Evolutionary conservation across 2,797 vertebrate species (phyloP), one percentile per base, ranked within the genome.

Genomic region (Cossypha polioptera): DNA sequence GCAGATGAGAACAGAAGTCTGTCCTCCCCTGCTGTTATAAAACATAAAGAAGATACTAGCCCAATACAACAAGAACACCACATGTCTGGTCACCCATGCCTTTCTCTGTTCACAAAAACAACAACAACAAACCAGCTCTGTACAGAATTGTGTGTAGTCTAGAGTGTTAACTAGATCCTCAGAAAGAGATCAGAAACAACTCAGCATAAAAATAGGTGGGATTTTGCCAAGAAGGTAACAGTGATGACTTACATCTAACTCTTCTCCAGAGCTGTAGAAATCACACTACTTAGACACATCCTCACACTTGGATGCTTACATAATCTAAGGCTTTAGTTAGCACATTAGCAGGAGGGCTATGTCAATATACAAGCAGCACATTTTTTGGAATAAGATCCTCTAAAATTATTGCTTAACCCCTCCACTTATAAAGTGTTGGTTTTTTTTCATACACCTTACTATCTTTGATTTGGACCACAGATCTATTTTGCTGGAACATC

Each of bases 381-480:
- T 38, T 43, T 42, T 85, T 73, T 74, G 10, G 26, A 75, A 18
- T 42, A 93, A 83, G 42, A 88, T 43, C 48, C 10, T 61, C 42
- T 71, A 54, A 88, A 93, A 93, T 86, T 66, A 95, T 76, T 92
- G 84, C 74, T 93, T 79, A 89, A 79, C 11, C 10, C 62, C 9
- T 31, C 40, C 28, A 84, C 47, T 81, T 84, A 68, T 0, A 53
- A 85, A 25, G n/a, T 31, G 16, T 26, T 67, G 29, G 17, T 31
- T 66, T 87, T 88, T 90, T 88, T 65, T 62, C 51, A 86, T 66
- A 83, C 36, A 84, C 50, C 11, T 10, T 33, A 43, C 25, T 68
- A 66, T 81, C 58, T 76, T 73, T 63, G 21, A 86, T 83, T 88
- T 48, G 43, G 63, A 85, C 22, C 16, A 40, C 1, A 73, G 31